Evolutionary conservation across 2,888 invertebrate species (phyloP), one percentile per base, ranked within the genome.

Genomic region (Mongoloraphidia duomilia): DNA sequence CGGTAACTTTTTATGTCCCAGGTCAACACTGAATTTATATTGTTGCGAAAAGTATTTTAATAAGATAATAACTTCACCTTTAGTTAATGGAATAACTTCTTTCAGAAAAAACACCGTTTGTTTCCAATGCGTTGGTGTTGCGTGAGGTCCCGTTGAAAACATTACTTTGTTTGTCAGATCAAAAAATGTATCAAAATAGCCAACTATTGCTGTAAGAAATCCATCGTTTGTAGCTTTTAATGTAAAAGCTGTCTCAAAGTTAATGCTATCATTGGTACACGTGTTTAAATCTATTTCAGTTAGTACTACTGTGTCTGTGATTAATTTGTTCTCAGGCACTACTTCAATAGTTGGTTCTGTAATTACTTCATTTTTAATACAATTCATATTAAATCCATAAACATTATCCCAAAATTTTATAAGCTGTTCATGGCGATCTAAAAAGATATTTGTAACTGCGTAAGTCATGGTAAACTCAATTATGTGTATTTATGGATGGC

Each of bases 301-400:
- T 13, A 87, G 69, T 46, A 79, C 60, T 61, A 72, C 76, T 0
- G 82, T 66, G 42, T 79, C 73, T 0, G 89, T 84, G 34, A 87
- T 67, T 47, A 89, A 70, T 56, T 76, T 69, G 36, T 80, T 74
- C 1, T 71, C 71, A 0, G 81, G 76, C 56, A 83, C 78, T 14
- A 77, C 66, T 57, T 82, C 80, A 39, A 89, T 76, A 12, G 76
- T 72, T 1, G 85, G 82, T 62, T 94, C 93, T 58, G 79, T 74
- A 0, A 92, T 70, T 0, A 89, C 89, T 63, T 89, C 85, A 1
- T 77, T 75, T 61, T 86, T 86, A 82, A 96, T 84, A 57, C 86
- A 88, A 52, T 81, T 82, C 95, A 96, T 96, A 68, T 87, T 84
- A 60, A 87, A 92, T 0, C 92, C 93, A 60, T 94, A 94, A 0